Evolutionary conservation across 2,888 invertebrate genomes (phyloP).

Genomic region (Raillietiella orientalis): DNA sequence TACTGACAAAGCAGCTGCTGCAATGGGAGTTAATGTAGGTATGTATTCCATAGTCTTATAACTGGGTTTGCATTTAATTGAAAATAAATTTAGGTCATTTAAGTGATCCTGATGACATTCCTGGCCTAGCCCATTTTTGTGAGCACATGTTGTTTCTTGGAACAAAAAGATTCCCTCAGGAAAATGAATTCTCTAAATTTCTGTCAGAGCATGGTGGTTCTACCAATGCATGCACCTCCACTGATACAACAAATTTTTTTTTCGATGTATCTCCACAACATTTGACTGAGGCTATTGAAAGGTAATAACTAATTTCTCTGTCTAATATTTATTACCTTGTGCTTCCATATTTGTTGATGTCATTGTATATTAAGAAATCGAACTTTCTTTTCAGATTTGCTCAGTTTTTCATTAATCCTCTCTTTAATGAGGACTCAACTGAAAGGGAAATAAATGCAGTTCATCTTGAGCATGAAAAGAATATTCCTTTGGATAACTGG

Average conservation of each 20-base stretch:
- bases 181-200: constrained; percentile 70
- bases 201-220: constrained; percentile 64
- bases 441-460: constrained; percentile 84
- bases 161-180: constrained; percentile 57
- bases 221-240: constrained; percentile 69
- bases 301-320: constrained; percentile 16
- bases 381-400: constrained; percentile 31
- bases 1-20: constrained; percentile 77
- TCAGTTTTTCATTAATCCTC: constrained; percentile 73
- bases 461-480: constrained; percentile 85
- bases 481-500: constrained; percentile 61
- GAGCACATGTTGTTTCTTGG: constrained; percentile 98
- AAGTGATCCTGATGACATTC: constrained; percentile 59
- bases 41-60: constrained; percentile 10
- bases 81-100: constrained; percentile 22
- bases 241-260: constrained; percentile 71
- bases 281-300: constrained; percentile 43
- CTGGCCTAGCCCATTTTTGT: constrained; percentile 87
- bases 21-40: constrained; percentile 70
- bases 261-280: constrained; percentile 68
- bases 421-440: constrained; percentile 71
- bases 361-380: neutral
- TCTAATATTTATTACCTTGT: constrained; percentile 1
- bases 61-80: neutral
- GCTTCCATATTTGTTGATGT: constrained; percentile 1